phyloP scores from a whole-genome alignment of 2,113 vertebrate species.

The Cathartes aura region DNA sequence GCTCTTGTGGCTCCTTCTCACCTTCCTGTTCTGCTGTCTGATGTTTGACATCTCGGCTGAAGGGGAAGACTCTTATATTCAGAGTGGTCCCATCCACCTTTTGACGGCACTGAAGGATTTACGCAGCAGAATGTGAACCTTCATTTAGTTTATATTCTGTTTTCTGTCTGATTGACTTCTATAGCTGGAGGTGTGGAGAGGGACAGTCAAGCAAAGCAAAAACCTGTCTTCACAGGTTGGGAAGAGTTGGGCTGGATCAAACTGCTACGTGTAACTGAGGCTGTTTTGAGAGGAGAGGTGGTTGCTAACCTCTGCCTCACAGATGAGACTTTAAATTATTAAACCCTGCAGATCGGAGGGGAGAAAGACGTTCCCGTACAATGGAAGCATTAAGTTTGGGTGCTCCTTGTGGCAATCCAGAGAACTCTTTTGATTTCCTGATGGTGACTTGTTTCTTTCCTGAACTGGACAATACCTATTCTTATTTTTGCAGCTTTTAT shows the following conservation, averaged over 20 bases:
- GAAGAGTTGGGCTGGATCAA: not conserved
- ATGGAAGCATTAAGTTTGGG: not conserved
- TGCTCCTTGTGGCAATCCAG: not conserved
- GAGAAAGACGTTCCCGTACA: not conserved
- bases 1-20: not conserved
- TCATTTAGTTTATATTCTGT: not conserved
- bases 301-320: not conserved
- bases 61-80: not conserved
- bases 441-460: not conserved
- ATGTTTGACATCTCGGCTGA: not conserved
- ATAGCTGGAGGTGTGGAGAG: not conserved
- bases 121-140: not conserved
- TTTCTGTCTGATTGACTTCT: not conserved
- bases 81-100: not conserved
- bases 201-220: not conserved
- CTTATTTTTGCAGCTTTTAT: not conserved
- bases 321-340: not conserved
- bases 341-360: not conserved
- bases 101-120: not conserved
- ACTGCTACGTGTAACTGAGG: accelerated
- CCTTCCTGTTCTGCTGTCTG: not conserved
- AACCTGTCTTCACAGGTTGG: not conserved
- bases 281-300: not conserved
- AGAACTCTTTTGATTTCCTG: not conserved
- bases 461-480: not conserved